Evolutionary conservation across 2,797 vertebrate species (phyloP).

Genomic region (Bradypus variegatus): DNA sequence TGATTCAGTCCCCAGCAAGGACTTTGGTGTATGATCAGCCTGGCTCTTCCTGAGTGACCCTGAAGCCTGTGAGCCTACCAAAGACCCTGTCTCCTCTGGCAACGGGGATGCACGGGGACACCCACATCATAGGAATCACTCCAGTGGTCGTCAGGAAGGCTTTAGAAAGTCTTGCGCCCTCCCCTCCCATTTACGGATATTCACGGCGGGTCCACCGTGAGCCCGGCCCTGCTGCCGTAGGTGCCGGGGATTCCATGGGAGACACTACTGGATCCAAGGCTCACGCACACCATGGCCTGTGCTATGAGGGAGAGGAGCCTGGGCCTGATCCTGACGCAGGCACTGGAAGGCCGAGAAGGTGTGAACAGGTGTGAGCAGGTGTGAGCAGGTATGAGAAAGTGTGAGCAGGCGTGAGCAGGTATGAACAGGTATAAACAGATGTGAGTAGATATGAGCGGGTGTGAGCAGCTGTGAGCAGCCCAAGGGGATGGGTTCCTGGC

Average conservation of each 20-base stretch:
- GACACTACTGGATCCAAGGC: background rate
- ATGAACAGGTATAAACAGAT: background rate
- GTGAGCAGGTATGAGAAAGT: too few species aligned
- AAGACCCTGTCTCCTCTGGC: background rate
- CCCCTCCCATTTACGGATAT: background rate
- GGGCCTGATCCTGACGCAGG: too few species aligned
- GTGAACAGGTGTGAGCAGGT: background rate
- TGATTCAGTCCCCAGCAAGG: too few species aligned
- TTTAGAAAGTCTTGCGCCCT: background rate
- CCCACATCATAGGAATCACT: background rate
- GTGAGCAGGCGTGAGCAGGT: background rate
- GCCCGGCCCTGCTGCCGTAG: background rate
- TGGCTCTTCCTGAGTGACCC: background rate
- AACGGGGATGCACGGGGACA: background rate
- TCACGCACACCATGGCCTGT: background rate
- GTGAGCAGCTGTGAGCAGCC: background rate
- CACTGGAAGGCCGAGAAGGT: background rate
- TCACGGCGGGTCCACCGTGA: background rate
- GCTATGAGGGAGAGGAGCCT: background rate
- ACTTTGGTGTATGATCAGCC: background rate
- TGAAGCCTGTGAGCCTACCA: background rate
- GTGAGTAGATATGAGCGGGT: too few species aligned
- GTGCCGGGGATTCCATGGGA: too few species aligned
- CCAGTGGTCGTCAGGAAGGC: too few species aligned
- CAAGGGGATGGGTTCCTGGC: accelerated